Evolutionary conservation across 2,888 invertebrate genomes (phyloP).

Genomic region (Hoplodrina ambigua): DNA sequence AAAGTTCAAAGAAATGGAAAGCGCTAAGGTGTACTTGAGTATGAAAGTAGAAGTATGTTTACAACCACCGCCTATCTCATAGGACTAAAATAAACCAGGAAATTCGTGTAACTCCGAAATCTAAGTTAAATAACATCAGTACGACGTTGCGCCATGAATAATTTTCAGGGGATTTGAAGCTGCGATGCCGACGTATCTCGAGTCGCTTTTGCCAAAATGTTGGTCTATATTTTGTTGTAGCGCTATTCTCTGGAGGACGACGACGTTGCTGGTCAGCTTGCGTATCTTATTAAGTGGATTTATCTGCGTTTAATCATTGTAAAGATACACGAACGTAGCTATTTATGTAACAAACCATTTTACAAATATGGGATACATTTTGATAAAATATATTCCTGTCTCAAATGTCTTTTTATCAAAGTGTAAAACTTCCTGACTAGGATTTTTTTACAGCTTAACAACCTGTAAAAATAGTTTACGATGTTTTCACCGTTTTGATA

Average conservation of each 20-base stretch:
- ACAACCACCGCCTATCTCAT: conserved; percentile 41
- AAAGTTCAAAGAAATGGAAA: conserved; percentile 38
- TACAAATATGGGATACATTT: neutral
- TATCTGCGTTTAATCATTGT: conserved; percentile 39
- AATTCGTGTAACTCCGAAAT: conserved; percentile 53
- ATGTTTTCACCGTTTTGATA: too few relatives aligned
- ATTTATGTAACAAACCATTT: neutral
- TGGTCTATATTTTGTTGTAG: conserved; percentile 49
- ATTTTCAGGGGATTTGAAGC: conserved; percentile 59
- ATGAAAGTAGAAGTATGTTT: conserved; percentile 44
- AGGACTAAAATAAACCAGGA: conserved; percentile 53
- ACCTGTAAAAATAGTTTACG: too few relatives aligned
- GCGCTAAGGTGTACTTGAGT: conserved; percentile 26
- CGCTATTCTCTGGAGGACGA: conserved; percentile 53
- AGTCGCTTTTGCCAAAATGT: conserved; percentile 59
- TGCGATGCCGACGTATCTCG: conserved; percentile 57
- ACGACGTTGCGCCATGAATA: conserved; percentile 59
- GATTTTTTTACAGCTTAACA: neutral
- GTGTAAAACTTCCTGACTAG: neutral
- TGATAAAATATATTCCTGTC: neutral
- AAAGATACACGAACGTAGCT: conserved; percentile 1
- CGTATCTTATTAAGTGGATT: conserved; percentile 36
- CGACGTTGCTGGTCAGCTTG: conserved; percentile 47
- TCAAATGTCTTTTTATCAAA: neutral
- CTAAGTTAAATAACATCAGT: conserved; percentile 61